Conservation (phyloP, 2,888 invertebrate species). For the Tetragonula carbonaria region DNA sequence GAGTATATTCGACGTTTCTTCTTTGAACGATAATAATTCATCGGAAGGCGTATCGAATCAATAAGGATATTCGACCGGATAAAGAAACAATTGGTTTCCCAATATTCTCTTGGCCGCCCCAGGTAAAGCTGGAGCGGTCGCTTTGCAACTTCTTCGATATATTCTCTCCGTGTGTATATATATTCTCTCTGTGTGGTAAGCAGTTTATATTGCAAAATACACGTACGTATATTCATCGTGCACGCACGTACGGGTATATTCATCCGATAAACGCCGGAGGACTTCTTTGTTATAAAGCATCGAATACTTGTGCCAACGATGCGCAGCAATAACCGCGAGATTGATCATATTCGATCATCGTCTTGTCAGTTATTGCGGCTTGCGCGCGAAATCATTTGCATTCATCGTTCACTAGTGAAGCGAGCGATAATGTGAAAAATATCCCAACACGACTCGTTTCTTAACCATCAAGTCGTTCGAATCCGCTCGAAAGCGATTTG, state of each 20-base stretch:
- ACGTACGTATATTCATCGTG: not conserved
- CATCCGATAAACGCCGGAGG: constrained; percentile 12
- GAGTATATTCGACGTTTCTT: not conserved
- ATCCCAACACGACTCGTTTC: not conserved
- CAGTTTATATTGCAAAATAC: constrained; percentile 51
- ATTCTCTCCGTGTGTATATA: constrained; percentile 40
- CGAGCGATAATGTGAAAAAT: constrained; percentile 17
- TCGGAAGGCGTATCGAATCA: constrained; percentile 11
- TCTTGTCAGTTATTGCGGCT: constrained; percentile 42
- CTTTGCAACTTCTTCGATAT: constrained; percentile 45
- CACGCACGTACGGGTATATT: not conserved
- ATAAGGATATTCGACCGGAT: constrained; percentile 21
- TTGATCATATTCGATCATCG: constrained; percentile 66
- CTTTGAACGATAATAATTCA: constrained; percentile 20
- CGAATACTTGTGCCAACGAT: constrained; percentile 10
- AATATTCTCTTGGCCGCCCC: not conserved
- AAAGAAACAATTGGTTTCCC: constrained; percentile 17
- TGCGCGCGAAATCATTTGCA: constrained; percentile 47
- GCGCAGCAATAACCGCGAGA: constrained; percentile 45
- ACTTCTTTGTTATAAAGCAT: not conserved
- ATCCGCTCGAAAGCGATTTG: not conserved
- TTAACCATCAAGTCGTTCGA: not conserved
- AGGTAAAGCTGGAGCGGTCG: not conserved
- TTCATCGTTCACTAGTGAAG: constrained; percentile 4
- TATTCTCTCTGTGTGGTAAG: constrained; percentile 43